Evolutionary conservation across 2,113 vertebrate species (phyloP), one percentile per base, ranked within the genome.

Genomic region (Onychorhynchus coronatus): DNA sequence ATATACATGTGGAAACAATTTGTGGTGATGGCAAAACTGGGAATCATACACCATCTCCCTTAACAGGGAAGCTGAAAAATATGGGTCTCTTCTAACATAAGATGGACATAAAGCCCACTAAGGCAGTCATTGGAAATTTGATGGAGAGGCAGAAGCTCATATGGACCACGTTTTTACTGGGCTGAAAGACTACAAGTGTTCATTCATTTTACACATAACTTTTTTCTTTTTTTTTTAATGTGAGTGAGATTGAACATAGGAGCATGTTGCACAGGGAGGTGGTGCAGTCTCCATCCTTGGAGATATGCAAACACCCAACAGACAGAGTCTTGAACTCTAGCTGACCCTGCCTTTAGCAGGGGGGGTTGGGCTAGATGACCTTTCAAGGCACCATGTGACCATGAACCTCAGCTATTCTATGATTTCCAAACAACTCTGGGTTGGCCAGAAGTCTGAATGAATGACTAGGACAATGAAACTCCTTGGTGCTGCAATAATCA

Each of bases 401-500:
- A 80, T 49, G 67, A 63, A 3, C 59, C 53, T 88, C 83, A 63
- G 83, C 68, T 63, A 22, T 77, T 84, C 76, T 35, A 3, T 50
- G 55, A 63, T 30, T 81, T 14, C 19, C 33, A 49, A 62, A 71
- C 65, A 93, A 12, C 67, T 67, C 65, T 23, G 59, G 24, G 17
- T 58, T 83, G 75, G 76, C 62, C 63, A 76, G 68, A 89, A 83
- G 41, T 87, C 86, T 75, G 39, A 91, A 86, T 84, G 80, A 86
- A 80, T 63, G 61, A 84, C 30, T 3, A 3, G 68, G 68, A 73
- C 85, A 94, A 92, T 71, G 65, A 91, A 91, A 91, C 19, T 94
- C 92, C 91, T 91, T 87, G 76, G 68, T 93, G 86, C 72, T 87
- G 80, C 83, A 93, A 84, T 95, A 86, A 86, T 80, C 2, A 59